Evolutionary conservation across 2,888 invertebrate genomes (phyloP), one percentile per base, ranked within the genome.

Genomic region (Acanthosepion lycidas): DNA sequence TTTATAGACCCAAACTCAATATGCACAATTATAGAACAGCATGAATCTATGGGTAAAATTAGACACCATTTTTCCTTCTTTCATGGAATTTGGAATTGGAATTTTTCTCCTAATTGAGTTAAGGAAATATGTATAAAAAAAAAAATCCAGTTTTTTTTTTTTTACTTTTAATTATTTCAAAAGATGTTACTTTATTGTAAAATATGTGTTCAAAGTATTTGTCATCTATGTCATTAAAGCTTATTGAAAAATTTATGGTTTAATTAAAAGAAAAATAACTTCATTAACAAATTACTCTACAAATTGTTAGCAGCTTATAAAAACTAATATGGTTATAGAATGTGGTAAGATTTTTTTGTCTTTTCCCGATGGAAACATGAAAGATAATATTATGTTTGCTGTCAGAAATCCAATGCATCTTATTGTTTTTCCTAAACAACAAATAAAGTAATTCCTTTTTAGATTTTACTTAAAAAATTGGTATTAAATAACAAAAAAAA

Each of bases 231-330:
- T 78, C 15, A 4, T 28, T 78, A 28, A 9, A 55, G 59, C n/a
- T 78, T 78, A 12, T 78, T 78, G n/a, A 9, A 33, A 78, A 78
- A n/a, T 20, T 59, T 59, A 33, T 33, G 15, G n/a, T 78, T n/a
- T 78, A n/a, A 78, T 78, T 78, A n/a, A 78, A 78, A 78, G n/a
- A 78, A 78, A 78, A 78, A 12, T 78, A 78, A n/a, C 78, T n/a
- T 15, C n/a, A 78, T 78, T 78, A 33, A 12, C n/a, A 78, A 78
- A 78, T 78, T 78, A 12, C 78, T 78, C 33, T 2, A 78, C 8
- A 33, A 78, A 78, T 78, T 33, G 78, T n/a, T 78, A 59, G 23
- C 59, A 23, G 23, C 23, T 20, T 3, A 59, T 59, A 6, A 23
- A 59, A 42, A 59, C 26, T 0, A 5, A 23, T 6, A 59, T 20